Evolutionary conservation across 2,113 vertebrate genomes (phyloP).

Genomic region (Gallinago undulata): DNA sequence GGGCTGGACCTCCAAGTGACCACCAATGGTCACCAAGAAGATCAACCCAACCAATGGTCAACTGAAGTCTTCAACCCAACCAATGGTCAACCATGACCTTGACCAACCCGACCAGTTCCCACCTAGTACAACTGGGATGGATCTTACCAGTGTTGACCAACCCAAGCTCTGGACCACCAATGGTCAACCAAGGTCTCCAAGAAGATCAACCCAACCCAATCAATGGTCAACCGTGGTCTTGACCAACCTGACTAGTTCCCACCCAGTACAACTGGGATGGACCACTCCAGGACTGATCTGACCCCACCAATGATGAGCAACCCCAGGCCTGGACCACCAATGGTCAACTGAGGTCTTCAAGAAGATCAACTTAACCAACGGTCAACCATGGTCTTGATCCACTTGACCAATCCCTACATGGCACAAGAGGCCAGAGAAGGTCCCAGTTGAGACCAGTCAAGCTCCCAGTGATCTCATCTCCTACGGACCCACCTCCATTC

Average conservation of each 20-base stretch:
- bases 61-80: too few relatives aligned
- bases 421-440: neutral
- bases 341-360: rapidly evolving
- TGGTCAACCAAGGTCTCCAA: too few relatives aligned
- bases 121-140: too few relatives aligned
- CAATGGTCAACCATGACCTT: too few relatives aligned
- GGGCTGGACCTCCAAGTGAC: neutral
- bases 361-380: neutral
- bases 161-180: too few relatives aligned
- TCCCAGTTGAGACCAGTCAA: neutral
- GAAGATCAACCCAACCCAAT: neutral
- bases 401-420: too few relatives aligned
- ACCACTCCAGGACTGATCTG: neutral
- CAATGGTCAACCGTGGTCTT: neutral
- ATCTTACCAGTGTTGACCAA: too few relatives aligned
- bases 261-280: neutral
- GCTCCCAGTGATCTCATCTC: neutral
- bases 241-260: neutral
- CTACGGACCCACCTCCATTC: neutral
- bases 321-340: too few relatives aligned
- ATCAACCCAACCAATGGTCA: too few relatives aligned
- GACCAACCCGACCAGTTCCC: too few relatives aligned
- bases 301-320: too few relatives aligned
- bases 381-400: too few relatives aligned
- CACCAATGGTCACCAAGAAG: neutral